A percentile compares a stretch with the other conserved stretches of the same genome.
Conservation (phyloP, 2,113 vertebrate species). For the Pycnonotus jocosus region DNA sequence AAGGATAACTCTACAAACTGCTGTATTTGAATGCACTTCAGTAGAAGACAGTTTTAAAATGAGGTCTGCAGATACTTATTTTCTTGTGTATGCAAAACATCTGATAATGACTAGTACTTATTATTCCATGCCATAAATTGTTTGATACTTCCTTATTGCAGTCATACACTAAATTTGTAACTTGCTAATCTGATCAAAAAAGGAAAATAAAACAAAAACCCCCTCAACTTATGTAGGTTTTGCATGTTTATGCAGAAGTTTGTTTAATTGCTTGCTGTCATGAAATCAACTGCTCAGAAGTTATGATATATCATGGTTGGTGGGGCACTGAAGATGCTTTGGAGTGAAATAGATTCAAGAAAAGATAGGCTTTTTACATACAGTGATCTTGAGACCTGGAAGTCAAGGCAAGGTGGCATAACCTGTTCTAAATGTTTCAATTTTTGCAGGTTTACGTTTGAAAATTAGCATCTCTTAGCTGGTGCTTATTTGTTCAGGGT, state of each 20-base stretch:
- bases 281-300: background rate
- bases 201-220: background rate
- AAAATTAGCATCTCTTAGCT: background rate
- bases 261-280: background rate
- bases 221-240: background rate
- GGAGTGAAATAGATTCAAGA: background rate
- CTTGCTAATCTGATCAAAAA: background rate
- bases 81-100: background rate
- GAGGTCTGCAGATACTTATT: background rate
- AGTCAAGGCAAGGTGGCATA: background rate
- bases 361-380: fast-evolving
- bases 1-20: background rate
- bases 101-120: background rate
- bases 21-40: background rate
- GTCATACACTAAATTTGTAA: background rate
- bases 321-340: background rate
- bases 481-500: background rate
- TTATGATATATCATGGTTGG: background rate
- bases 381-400: background rate
- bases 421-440: background rate
- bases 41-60: background rate
- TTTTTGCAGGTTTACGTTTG: background rate
- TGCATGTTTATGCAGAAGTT: background rate
- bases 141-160: background rate
- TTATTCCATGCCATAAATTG: background rate